Conservation (phyloP, 1,140 invertebrate genomes). For the Cyclina sinensis region DNA sequence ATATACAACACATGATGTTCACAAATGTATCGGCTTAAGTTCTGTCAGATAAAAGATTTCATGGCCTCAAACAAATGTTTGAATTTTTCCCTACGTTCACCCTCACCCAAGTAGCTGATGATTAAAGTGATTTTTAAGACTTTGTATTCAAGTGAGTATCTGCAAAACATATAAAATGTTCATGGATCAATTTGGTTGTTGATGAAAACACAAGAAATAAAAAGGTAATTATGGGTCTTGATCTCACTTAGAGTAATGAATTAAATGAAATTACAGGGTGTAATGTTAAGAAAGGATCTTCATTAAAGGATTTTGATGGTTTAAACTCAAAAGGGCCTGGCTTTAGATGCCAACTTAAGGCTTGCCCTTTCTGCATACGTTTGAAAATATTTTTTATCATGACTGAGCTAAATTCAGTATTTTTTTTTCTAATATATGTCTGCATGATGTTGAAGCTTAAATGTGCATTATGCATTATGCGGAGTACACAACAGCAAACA, state of each 20-base stretch:
- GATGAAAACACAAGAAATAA: constrained; percentile 1
- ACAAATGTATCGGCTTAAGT: not conserved
- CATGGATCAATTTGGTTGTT: constrained; percentile 13
- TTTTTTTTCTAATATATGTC: too few relatives aligned
- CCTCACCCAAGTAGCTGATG: too few relatives aligned
- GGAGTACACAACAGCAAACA: too few relatives aligned
- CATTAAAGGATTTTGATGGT: too few relatives aligned
- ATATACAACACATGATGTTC: constrained; percentile 4
- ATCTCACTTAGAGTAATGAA: not conserved
- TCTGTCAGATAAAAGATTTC: not conserved
- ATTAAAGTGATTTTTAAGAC: constrained; percentile 3
- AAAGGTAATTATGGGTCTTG: not conserved
- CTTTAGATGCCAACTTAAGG: too few relatives aligned
- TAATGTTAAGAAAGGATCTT: not conserved
- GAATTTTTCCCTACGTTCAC: not conserved
- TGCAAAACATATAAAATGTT: not conserved
- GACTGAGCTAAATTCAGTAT: too few relatives aligned
- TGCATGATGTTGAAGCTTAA: too few relatives aligned
- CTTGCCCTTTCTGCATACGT: too few relatives aligned
- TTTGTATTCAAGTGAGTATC: not conserved
- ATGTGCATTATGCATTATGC: too few relatives aligned
- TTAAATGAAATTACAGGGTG: not conserved
- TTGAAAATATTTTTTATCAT: too few relatives aligned
- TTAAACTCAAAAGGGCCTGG: too few relatives aligned
- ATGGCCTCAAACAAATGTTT: not conserved